Conservation (phyloP, 2,888 invertebrate species). For the Trichogramma dendrolimi region DNA sequence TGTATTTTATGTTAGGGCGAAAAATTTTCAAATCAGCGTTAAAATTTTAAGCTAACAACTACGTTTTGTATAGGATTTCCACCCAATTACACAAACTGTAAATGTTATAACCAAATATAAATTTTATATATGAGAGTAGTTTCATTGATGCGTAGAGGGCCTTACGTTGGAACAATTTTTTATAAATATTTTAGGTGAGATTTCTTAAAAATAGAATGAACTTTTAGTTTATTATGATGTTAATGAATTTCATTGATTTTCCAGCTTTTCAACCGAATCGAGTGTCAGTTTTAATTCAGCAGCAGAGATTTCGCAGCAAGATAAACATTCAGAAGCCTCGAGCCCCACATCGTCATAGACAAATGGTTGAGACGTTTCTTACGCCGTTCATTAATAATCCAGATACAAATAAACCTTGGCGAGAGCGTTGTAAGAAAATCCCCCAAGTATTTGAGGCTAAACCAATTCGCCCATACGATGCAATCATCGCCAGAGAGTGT, state of each 20-base stretch:
- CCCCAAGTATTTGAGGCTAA: conserved; percentile 38
- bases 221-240: background rate
- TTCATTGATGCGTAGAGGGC: conserved; percentile 24
- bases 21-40: conserved; percentile 13
- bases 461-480: conserved; percentile 63
- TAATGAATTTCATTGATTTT: conserved; percentile 28
- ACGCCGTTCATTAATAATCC: conserved; percentile 61
- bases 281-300: conserved; percentile 47
- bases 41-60: too few species aligned
- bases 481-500: conserved; percentile 69
- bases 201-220: conserved; percentile 3
- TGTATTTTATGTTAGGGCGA: conserved; percentile 28
- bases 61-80: too few species aligned
- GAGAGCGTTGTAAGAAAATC: conserved; percentile 53
- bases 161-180: conserved; percentile 14
- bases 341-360: conserved; percentile 67
- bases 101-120: conserved; percentile 29
- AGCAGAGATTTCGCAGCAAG: conserved; percentile 68
- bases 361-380: conserved; percentile 62
- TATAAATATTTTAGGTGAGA: conserved; percentile 22
- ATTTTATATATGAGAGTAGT: conserved; percentile 25
- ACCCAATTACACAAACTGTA: conserved; percentile 17
- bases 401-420: conserved; percentile 34
- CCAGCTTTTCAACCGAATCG: conserved; percentile 41
- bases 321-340: conserved; percentile 74